A percentile compares a stretch with the other conserved stretches of the same genome.
phyloP scores from a whole-genome alignment of 2,797 vertebrate species.

The Chelon auratus region DNA sequence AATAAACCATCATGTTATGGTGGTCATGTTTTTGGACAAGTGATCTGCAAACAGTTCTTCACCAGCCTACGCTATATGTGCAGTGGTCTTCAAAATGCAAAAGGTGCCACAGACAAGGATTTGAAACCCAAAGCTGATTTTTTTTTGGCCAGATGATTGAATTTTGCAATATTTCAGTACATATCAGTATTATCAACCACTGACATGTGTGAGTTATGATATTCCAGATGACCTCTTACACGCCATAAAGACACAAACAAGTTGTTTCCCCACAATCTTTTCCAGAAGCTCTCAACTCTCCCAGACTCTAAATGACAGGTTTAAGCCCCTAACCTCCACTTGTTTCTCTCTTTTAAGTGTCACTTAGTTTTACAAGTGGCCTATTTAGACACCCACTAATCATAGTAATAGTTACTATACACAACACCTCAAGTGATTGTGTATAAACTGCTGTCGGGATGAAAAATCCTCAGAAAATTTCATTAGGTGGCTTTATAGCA shows the following conservation, averaged over 20 bases:
- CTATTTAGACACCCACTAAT: conserved; percentile 52
- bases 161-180: too few species aligned
- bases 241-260: neutral
- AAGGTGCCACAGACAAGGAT: neutral
- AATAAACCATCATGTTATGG: neutral
- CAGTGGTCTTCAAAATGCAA: conserved; percentile 4
- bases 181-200: neutral
- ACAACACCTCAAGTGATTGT: conserved; percentile 53
- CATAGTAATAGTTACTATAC: conserved; percentile 49
- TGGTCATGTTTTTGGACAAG: neutral
- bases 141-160: too few species aligned
- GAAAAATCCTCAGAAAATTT: conserved; percentile 29
- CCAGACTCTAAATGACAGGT: conserved; percentile 34
- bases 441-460: conserved; percentile 33
- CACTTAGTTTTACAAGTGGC: conserved; percentile 53
- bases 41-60: neutral
- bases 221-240: neutral
- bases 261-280: conserved; percentile 24
- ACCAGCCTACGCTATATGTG: conserved; percentile 19
- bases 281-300: conserved; percentile 8
- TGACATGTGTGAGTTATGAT: neutral
- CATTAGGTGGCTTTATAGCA: conserved; percentile 43
- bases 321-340: conserved; percentile 21
- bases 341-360: conserved; percentile 47
- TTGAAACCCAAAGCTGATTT: neutral